Percentiles rank a stretch among this genome's conserved stretches.
Evolutionary conservation across 2,888 invertebrate species (phyloP).

Genomic region (Nomada flava): DNA sequence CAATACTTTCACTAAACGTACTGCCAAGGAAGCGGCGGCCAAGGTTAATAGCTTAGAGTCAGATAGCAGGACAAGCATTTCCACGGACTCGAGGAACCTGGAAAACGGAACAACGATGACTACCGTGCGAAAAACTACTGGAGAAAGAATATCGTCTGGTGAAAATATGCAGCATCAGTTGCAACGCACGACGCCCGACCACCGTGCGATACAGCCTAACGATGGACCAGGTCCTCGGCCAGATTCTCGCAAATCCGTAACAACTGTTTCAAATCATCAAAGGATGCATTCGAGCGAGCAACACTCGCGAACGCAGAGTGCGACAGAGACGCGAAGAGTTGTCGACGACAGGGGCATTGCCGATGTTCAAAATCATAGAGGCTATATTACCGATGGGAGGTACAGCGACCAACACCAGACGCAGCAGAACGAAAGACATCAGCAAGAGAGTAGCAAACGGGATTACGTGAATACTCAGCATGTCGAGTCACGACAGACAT

Average conservation of each 20-base stretch:
- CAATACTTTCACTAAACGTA: slow-evolving; percentile 84
- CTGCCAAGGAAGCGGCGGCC: slow-evolving; percentile 79
- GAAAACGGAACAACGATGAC: slow-evolving; percentile 73
- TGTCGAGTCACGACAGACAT: slow-evolving; percentile 68
- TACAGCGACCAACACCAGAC: slow-evolving; percentile 57
- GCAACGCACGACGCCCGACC: slow-evolving; percentile 44
- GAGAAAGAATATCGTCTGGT: slow-evolving; percentile 71
- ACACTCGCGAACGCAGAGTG: slow-evolving; percentile 50
- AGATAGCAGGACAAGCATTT: slow-evolving; percentile 55
- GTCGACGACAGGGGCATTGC: slow-evolving; percentile 69
- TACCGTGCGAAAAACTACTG: slow-evolving; percentile 84
- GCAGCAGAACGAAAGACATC: slow-evolving; percentile 55
- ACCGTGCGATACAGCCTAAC: slow-evolving; percentile 18
- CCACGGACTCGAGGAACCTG: slow-evolving; percentile 78
- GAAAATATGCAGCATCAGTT: slow-evolving; percentile 70
- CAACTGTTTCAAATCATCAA: slow-evolving; percentile 24
- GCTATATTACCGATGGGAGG: slow-evolving; percentile 53
- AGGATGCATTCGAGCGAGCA: slow-evolving; percentile 65
- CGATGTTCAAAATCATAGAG: slow-evolving; percentile 46
- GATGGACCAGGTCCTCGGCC: slow-evolving; percentile 10
- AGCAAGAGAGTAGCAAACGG: slow-evolving; percentile 71
- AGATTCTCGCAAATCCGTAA: slow-evolving; percentile 21
- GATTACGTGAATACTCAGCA: slow-evolving; percentile 78
- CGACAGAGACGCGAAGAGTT: slow-evolving; percentile 43
- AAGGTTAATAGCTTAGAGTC: slow-evolving; percentile 65